Percentiles rank a stretch among this genome's conserved stretches.
phyloP scores from a whole-genome alignment of 2,888 invertebrate genomes.

The Andrena flavipes region DNA sequence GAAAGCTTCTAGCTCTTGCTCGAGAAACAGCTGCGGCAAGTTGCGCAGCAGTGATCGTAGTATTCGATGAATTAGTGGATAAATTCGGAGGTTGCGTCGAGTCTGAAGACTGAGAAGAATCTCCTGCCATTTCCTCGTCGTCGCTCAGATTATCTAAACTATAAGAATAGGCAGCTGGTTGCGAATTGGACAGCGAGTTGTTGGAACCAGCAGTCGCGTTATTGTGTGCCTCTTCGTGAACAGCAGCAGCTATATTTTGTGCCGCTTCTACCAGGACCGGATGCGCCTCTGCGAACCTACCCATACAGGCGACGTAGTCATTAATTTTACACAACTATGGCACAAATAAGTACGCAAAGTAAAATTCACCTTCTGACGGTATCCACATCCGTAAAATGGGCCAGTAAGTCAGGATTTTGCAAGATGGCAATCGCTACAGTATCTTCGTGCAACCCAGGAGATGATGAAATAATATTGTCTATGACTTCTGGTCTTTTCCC shows the following conservation, averaged over 20 bases:
- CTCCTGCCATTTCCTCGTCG: constrained; percentile 86
- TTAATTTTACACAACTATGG: constrained; percentile 16
- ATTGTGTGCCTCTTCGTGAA: constrained; percentile 84
- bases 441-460: constrained; percentile 90
- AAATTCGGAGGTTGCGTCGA: constrained; percentile 79
- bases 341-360: background rate
- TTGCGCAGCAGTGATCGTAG: constrained; percentile 90
- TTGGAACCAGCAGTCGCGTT: constrained; percentile 72
- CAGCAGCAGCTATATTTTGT: constrained; percentile 88
- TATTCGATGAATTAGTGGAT: constrained; percentile 75
- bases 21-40: constrained; percentile 91
- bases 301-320: constrained; percentile 20
- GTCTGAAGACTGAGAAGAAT: constrained; percentile 85
- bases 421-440: constrained; percentile 91
- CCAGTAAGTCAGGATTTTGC: constrained; percentile 91
- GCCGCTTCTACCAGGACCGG: constrained; percentile 90
- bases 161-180: constrained; percentile 85
- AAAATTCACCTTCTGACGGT: constrained; percentile 80
- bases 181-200: constrained; percentile 72
- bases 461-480: constrained; percentile 89
- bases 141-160: constrained; percentile 86
- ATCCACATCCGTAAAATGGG: constrained; percentile 89
- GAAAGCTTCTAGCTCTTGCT: constrained; percentile 82
- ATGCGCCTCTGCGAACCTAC: constrained; percentile 88
- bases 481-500: constrained; percentile 85